These are phyloP conservation scores for Dryoscopus gambensis DNA, from an alignment of 2,113 vertebrate species.

Conservation along the genomic window DNA sequence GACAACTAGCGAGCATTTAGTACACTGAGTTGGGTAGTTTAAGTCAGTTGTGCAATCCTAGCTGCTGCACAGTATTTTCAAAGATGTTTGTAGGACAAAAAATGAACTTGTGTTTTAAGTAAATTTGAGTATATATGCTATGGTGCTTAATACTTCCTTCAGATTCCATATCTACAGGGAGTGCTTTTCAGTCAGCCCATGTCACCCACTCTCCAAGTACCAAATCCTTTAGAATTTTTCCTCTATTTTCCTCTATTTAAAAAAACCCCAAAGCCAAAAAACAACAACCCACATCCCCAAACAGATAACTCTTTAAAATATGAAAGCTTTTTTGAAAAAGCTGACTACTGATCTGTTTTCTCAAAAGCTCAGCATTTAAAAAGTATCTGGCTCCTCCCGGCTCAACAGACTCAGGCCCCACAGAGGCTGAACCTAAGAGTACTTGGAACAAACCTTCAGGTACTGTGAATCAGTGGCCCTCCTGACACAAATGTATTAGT, in stretches of 20 bases:
- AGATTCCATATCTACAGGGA: not conserved
- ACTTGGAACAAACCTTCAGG: not conserved
- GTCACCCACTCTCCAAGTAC: not conserved
- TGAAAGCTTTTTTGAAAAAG: not conserved
- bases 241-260: not conserved
- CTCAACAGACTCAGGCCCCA: not conserved
- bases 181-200: not conserved
- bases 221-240: not conserved
- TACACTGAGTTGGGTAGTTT: not conserved
- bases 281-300: fast-evolving
- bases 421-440: not conserved
- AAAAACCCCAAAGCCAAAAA: not conserved
- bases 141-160: not conserved
- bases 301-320: not conserved
- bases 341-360: not conserved
- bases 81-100: not conserved
- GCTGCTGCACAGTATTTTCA: not conserved
- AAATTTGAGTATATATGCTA: not conserved
- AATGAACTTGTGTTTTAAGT: not conserved
- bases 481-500: not conserved
- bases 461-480: not conserved
- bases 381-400: not conserved
- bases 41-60: not conserved
- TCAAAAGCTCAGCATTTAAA: not conserved
- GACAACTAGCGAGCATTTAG: not conserved